Evolutionary conservation across 2,888 invertebrate genomes (phyloP).

Genomic region (Cylindroiulus punctatus): DNA sequence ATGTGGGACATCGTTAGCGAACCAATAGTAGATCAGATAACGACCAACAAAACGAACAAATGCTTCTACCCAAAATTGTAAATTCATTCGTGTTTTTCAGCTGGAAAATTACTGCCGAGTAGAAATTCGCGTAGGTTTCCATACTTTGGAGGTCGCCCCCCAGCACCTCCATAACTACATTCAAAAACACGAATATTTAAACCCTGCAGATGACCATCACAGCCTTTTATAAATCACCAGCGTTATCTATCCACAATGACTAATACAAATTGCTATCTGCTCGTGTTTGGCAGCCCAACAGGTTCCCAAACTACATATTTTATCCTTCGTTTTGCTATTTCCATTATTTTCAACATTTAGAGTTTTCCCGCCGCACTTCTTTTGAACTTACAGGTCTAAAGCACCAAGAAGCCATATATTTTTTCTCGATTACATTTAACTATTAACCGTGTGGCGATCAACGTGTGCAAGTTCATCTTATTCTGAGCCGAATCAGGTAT

Average conservation of each 20-base stretch:
- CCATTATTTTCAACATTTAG: conserved; percentile 19
- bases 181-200: conserved; percentile 3
- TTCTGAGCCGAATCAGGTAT: not conserved
- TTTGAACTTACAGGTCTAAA: not conserved
- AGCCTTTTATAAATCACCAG: conserved; percentile 29
- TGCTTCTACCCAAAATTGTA: not conserved
- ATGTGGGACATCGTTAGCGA: not conserved
- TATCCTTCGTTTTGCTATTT: not conserved
- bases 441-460: not conserved
- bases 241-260: conserved; percentile 43
- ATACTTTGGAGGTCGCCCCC: conserved; percentile 14
- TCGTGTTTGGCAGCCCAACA: not conserved
- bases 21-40: conserved; percentile 9
- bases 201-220: not conserved
- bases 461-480: not conserved
- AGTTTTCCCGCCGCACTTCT: not conserved
- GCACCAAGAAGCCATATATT: not conserved
- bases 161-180: conserved; percentile 5
- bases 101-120: not conserved
- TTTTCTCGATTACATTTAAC: not conserved
- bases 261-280: conserved; percentile 36
- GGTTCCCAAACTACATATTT: not conserved
- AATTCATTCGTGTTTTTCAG: conserved; percentile 28
- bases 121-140: conserved; percentile 33
- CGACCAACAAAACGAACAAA: not conserved